Percentiles rank a stretch among this genome's conserved stretches.
Evolutionary conservation across 2,888 invertebrate genomes (phyloP).

Genomic region (Synergus gifuensis): DNA sequence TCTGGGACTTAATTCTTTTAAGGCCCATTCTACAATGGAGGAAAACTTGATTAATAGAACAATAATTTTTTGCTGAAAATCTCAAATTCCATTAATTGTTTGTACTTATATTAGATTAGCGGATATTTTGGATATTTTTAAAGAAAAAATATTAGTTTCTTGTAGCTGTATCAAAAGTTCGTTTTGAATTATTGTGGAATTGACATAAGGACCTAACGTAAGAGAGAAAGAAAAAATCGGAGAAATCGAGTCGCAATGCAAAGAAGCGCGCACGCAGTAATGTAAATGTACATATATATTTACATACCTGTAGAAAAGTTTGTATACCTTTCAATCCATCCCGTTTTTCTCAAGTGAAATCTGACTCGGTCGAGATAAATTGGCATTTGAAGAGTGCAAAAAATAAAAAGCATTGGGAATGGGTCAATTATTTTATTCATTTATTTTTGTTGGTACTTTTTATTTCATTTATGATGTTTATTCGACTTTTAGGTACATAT

Average conservation of each 20-base stretch:
- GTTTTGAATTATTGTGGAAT: not conserved
- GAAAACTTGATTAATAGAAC: not conserved
- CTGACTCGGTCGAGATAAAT: not conserved
- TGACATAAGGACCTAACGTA: not conserved
- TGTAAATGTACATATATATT: not conserved
- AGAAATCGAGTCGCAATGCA: slow-evolving; percentile 5
- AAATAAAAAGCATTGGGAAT: not conserved
- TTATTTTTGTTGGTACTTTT: not conserved
- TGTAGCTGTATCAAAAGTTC: not conserved
- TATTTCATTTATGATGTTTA: not conserved
- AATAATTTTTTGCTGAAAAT: not conserved
- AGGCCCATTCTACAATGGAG: not conserved
- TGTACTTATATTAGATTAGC: not conserved
- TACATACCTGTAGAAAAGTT: slow-evolving; percentile 15
- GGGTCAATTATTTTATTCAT: not conserved
- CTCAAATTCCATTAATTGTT: not conserved
- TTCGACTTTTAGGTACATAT: not conserved
- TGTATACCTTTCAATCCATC: not conserved
- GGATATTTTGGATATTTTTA: not conserved
- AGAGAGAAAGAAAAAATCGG: slow-evolving; percentile 10
- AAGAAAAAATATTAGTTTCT: not conserved
- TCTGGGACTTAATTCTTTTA: too few species aligned
- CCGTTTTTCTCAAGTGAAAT: not conserved
- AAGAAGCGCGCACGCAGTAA: not conserved
- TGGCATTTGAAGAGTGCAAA: not conserved